A percentile compares a stretch with the other conserved stretches of the same genome.
These are phyloP conservation scores for Forbesichthys agassizii DNA, from an alignment of 2,113 vertebrate genomes.

Conservation along the genomic window DNA sequence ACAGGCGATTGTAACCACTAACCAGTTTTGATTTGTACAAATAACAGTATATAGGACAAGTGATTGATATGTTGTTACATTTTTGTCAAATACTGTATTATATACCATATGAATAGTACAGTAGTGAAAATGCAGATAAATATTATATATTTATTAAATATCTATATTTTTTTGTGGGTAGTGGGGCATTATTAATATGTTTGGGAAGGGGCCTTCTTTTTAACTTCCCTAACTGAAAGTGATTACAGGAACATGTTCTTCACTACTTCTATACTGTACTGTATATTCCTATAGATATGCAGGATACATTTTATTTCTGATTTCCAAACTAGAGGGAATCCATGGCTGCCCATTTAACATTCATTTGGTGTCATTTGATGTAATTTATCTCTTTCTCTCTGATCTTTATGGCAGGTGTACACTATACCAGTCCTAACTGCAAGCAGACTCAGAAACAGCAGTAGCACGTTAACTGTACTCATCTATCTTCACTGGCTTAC, in stretches of 20 bases:
- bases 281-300: not conserved
- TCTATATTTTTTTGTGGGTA: too few species aligned
- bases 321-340: not conserved
- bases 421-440: conserved; percentile 29
- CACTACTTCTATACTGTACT: not conserved
- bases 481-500: conserved; percentile 61
- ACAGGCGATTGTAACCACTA: too few species aligned
- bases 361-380: conserved; percentile 27
- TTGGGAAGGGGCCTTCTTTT: too few species aligned
- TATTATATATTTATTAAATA: too few species aligned
- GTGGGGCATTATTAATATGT: too few species aligned
- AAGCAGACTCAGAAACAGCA: conserved; percentile 28
- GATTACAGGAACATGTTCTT: not conserved
- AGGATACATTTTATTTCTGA: not conserved
- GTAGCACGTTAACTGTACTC: conserved; percentile 62
- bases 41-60: conserved; percentile 4
- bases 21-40: too few species aligned
- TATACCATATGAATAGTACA: too few species aligned
- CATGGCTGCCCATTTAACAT: conserved; percentile 13
- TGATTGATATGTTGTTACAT: not conserved
- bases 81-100: too few species aligned
- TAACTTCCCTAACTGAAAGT: too few species aligned
- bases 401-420: conserved; percentile 29
- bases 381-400: conserved; percentile 31
- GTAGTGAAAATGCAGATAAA: too few species aligned